phyloP scores from a whole-genome alignment of 2,113 vertebrate genomes.

The Aspidoscelis tigris region DNA sequence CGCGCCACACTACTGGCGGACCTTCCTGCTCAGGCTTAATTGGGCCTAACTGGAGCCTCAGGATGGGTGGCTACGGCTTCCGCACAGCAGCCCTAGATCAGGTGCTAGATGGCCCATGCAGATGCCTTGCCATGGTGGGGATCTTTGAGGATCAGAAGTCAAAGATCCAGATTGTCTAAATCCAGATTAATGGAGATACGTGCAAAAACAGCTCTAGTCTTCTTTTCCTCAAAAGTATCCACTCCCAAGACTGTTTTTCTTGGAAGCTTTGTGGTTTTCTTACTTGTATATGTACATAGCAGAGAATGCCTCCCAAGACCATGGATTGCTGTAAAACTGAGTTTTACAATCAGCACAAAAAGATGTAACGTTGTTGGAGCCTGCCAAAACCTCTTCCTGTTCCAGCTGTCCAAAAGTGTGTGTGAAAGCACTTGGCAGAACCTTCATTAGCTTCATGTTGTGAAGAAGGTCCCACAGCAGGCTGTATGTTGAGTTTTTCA shows the following conservation, averaged over 20 bases:
- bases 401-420: neutral
- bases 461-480: neutral
- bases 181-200: too few relatives aligned
- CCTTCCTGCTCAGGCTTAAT: too few relatives aligned
- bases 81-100: too few relatives aligned
- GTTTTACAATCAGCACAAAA: neutral
- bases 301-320: neutral
- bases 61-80: too few relatives aligned
- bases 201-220: neutral
- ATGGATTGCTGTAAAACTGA: neutral
- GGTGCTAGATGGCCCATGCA: too few relatives aligned
- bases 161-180: neutral
- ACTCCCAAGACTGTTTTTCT: neutral
- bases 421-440: neutral
- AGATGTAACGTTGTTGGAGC: neutral
- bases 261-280: neutral
- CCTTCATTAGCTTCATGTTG: neutral
- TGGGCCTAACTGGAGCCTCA: too few relatives aligned
- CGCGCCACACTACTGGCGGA: too few relatives aligned
- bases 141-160: too few relatives aligned
- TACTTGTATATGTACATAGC: neutral
- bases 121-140: too few relatives aligned
- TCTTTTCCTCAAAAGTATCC: neutral
- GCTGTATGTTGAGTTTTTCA: neutral
- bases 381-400: neutral